Percentiles rank a stretch among this genome's conserved stretches.
phyloP scores from a whole-genome alignment of 1,140 invertebrate genomes.

The Neodiprion pinetum region DNA sequence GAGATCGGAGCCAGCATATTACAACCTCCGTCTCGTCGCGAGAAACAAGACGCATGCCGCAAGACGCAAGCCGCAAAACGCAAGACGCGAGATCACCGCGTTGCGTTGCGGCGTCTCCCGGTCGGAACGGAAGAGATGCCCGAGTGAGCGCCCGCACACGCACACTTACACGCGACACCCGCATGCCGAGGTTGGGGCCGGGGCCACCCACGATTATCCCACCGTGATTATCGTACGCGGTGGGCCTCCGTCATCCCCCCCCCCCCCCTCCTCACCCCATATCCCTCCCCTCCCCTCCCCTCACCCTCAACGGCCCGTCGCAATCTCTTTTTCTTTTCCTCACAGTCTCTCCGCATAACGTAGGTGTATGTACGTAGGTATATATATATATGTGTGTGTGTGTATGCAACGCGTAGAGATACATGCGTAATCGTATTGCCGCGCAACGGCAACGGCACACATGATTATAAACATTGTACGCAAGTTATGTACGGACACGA shows the following conservation, averaged over 20 bases:
- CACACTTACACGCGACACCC: constrained; percentile 27
- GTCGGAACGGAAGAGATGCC: constrained; percentile 22
- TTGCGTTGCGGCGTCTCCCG: constrained; percentile 6
- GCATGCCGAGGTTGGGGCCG: constrained; percentile 28
- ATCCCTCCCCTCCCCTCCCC: not conserved
- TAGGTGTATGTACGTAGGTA: no score
- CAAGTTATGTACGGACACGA: no score
- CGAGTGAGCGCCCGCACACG: constrained; percentile 11
- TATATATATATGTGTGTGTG: no score
- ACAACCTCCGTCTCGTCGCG: no score
- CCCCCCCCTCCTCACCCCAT: not conserved
- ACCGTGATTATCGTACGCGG: constrained; percentile 32
- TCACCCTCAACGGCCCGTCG: not conserved
- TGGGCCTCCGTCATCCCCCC: constrained; percentile 20
- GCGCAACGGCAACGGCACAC: no score
- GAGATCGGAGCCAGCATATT: no score
- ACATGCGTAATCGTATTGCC: no score
- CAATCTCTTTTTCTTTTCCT: not conserved
- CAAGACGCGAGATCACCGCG: not conserved
- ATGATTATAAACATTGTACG: no score
- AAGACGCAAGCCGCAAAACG: no score
- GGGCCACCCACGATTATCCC: constrained; percentile 34
- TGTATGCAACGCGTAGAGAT: no score
- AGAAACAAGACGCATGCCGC: no score
- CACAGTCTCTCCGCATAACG: not conserved